Evolutionary conservation across 2,113 vertebrate genomes (phyloP).

Genomic region (Pterophyllum scalare): DNA sequence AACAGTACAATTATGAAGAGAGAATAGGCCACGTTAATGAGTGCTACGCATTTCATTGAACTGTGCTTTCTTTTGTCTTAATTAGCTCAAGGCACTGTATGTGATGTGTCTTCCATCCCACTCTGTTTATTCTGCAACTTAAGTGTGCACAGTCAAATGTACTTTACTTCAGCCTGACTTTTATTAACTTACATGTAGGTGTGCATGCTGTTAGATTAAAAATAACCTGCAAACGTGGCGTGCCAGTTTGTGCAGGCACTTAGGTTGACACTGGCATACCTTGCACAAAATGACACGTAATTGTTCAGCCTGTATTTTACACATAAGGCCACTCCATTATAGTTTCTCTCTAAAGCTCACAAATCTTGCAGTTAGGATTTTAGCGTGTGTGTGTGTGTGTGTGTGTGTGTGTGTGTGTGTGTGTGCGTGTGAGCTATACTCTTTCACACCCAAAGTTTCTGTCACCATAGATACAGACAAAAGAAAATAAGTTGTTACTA

Average conservation of each 20-base stretch:
- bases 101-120: constrained; percentile 1
- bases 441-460: constrained; percentile 64
- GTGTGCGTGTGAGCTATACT: constrained; percentile 25
- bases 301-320: constrained; percentile 2
- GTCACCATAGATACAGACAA: constrained; percentile 79
- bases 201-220: constrained; percentile 8
- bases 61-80: constrained; percentile 23
- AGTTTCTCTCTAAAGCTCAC: background rate
- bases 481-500: constrained; percentile 66
- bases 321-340: background rate
- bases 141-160: background rate
- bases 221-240: background rate
- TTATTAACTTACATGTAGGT: constrained; percentile 15
- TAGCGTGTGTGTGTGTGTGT: background rate
- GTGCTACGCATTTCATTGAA: constrained; percentile 4
- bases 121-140: constrained; percentile 7
- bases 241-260: background rate
- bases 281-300: background rate
- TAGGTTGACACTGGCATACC: constrained; percentile 1
- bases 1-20: constrained; percentile 4
- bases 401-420: background rate
- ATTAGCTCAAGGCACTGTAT: constrained; percentile 11
- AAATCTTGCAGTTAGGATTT: background rate
- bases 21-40: background rate
- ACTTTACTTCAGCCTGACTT: constrained; percentile 11